Evolutionary conservation across 2,888 invertebrate species (phyloP), one percentile per base, ranked within the genome.

Genomic region (Podotricha telesiphe): DNA sequence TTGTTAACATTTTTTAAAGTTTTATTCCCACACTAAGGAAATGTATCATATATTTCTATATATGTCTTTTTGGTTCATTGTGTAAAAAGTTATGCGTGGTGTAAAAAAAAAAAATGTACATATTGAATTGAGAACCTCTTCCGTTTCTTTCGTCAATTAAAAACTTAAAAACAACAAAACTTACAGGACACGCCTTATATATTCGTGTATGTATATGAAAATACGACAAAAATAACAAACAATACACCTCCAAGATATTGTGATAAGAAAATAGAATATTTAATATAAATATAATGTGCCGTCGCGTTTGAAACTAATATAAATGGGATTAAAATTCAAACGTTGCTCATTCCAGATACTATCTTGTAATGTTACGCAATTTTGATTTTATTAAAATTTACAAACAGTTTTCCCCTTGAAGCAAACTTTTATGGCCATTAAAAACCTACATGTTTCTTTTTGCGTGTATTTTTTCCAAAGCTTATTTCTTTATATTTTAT

Each of bases 401-500:
- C 75, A 77, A 76, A 71, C 68, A 77, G 74, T 75, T 76, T 78
- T 17, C 65, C 72, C 68, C 50, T 64, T 48, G 55, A 67, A 63
- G n/a, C 48, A 51, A 67, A 72, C 65, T 76, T 76, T 82, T 81
- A 81, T 80, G 79, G 79, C 82, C 86, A 83, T 85, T 85, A 86
- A 87, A 85, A 84, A 83, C 81, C 79, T 84, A 78, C 74, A 17
- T n/a, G 7, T 51, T 7, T 42, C 13, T 51, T 22, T 51, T 20
- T n/a, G 51, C 8, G 15, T 51, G 22, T 22, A 7, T n/a, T 15
- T 51, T 51, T 15, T 50, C 4, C 20, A 19, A 8, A 1, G 37
- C 8, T 4, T 37, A 37, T 37, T 37, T 37, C 8, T 37, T 37
- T 8, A 37, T 6, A 8, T 37, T 37, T 37, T 6, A 7, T n/a